Evolutionary conservation across 2,797 vertebrate species (phyloP).

Genomic region (Sorex maritimensis): DNA sequence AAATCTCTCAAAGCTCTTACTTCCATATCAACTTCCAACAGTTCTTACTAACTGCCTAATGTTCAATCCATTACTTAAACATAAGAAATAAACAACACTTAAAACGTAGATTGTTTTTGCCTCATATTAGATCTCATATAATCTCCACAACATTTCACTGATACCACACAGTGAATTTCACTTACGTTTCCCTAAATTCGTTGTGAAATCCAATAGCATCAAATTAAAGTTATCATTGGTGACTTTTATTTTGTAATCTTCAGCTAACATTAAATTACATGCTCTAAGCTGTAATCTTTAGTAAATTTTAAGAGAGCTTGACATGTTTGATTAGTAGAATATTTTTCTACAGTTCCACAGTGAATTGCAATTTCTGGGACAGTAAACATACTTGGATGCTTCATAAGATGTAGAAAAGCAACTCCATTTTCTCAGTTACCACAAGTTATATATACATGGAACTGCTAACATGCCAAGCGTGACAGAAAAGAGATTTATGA

Average conservation of each 20-base stretch:
- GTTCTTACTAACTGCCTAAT: no score
- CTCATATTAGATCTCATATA: not conserved
- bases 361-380: not conserved
- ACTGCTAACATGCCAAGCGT: not conserved
- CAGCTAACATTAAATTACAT: not conserved
- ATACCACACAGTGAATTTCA: not conserved
- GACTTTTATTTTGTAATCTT: not conserved
- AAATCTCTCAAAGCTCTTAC: no score
- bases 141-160: not conserved
- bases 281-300: not conserved
- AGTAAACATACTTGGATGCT: not conserved
- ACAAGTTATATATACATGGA: not conserved
- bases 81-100: not conserved
- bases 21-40: no score
- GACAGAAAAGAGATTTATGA: not conserved
- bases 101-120: not conserved
- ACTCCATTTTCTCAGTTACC: not conserved
- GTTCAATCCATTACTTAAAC: not conserved
- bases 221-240: not conserved
- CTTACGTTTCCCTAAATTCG: not conserved
- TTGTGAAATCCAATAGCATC: not conserved
- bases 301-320: not conserved
- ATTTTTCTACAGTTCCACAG: not conserved
- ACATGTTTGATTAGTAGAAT: not conserved
- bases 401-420: not conserved